Base-by-base conservation (phyloP, 1,140 invertebrate species). In the Lysiphlebus fabarum region DNA sequence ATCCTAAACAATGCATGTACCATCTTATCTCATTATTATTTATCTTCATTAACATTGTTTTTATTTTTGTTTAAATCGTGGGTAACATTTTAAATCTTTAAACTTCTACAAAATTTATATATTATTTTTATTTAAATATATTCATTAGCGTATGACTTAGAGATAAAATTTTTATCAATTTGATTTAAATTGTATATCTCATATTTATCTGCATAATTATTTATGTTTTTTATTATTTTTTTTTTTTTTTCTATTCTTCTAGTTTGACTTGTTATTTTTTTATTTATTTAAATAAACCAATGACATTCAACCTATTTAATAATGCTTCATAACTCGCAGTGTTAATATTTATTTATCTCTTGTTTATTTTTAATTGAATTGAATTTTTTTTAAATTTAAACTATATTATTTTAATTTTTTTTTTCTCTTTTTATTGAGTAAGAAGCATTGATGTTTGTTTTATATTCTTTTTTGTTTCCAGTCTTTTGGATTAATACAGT, bases 81-180 rank as follows among this genome's bases (percentile, higher is more conserved):
- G 58, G 65, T 69, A 69, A 65, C 62, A 67, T 60, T 65, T 66
- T 64, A 69, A 26, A 48, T 59, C 60, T 58, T 65, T 64, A 63
- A 63, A 62, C 59, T 61, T 65, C 62, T 67, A 69, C 58, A 63
- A 65, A 69, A 12, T 62, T 59, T 64, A 63, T 60, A 62, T 61
- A 51, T 37, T 51, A 51, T 51, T 51, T 62, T 62, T 56, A 41
- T 38, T 61, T 65, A 65, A 67, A 49, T 61, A 62, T 64, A 62
- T 62, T 49, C 67, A 66, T 66, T 65, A 59, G 63, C 61, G 58
- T 62, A 56, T 61, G 63, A 65, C 62, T 63, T 61, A 59, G 60
- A 55, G 59, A 64, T 53, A 7, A 53, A 54, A 14, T 42, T 54
- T 41, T 8, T 54, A 36, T 11, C 38, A 26, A 40, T 58, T 58